phyloP scores from a whole-genome alignment of 2,113 vertebrate species.

The Brevimyrus niger region DNA sequence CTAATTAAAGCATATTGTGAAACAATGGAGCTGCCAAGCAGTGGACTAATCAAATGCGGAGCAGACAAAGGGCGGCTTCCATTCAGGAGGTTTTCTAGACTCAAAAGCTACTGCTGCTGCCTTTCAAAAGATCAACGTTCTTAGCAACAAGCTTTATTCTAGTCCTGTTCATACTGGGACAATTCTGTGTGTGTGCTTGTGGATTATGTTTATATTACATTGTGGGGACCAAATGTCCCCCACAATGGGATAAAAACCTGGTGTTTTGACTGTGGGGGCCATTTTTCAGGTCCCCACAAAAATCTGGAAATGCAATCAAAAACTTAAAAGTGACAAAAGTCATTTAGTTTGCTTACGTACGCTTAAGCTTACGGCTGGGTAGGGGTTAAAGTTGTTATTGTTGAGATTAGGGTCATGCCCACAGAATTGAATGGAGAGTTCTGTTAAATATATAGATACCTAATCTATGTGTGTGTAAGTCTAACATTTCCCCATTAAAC shows the following conservation, averaged over 20 bases:
- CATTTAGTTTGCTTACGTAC: not conserved
- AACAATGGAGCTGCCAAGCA: not conserved
- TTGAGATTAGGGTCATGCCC: too few species aligned
- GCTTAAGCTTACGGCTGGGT: not conserved
- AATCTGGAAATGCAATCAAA: not conserved
- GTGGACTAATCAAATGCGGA: not conserved
- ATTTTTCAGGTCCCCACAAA: not conserved
- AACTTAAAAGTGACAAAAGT: not conserved
- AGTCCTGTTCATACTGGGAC: not conserved
- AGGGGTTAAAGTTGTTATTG: not conserved
- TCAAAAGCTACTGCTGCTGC: not conserved
- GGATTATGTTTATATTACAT: not conserved
- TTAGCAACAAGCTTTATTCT: not conserved
- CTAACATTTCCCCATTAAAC: not conserved
- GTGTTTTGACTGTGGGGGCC: not conserved
- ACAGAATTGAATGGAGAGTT: not conserved
- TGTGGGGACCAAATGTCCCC: not conserved
- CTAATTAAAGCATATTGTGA: not conserved
- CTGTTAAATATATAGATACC: not conserved
- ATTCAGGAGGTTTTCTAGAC: not conserved
- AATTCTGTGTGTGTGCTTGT: not conserved
- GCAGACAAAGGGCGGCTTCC: not conserved
- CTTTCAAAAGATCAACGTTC: not conserved
- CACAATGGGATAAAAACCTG: not conserved
- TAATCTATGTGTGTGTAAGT: not conserved